Conservation (phyloP, 2,113 vertebrate species). For the Nyctereutes procyonoides region DNA sequence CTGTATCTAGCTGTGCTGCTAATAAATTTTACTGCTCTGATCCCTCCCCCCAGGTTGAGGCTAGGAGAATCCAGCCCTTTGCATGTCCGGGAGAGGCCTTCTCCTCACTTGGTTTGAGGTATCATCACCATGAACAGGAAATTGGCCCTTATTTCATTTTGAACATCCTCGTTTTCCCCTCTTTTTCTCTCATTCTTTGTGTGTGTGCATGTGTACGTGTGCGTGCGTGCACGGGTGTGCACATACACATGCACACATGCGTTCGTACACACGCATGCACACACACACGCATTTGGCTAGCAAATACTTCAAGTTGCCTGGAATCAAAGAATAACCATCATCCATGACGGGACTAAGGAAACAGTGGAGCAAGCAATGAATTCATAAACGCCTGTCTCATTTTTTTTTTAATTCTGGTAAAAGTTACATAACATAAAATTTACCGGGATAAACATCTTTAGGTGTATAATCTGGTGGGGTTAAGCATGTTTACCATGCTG, state of each 20-base stretch:
- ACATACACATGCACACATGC: neutral
- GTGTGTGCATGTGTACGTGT: neutral
- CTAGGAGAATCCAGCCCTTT: neutral
- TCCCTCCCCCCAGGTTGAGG: neutral
- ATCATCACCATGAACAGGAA: neutral
- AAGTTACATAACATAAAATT: neutral
- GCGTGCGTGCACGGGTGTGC: neutral
- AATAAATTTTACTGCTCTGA: fast-evolving
- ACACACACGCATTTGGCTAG: neutral
- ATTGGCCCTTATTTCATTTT: neutral
- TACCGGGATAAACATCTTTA: neutral
- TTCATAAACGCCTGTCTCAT: neutral
- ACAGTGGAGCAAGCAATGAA: neutral
- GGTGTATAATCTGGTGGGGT: neutral
- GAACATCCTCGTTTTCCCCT: neutral
- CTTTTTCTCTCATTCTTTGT: neutral
- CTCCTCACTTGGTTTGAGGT: neutral
- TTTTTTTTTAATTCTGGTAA: neutral
- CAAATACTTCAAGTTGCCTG: neutral
- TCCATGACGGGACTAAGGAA: neutral
- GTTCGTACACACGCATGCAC: neutral
- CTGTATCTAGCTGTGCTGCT: neutral
- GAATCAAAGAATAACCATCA: neutral
- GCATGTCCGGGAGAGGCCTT: neutral
- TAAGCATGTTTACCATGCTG: neutral